Evolutionary conservation across 2,888 invertebrate species (phyloP).

Genomic region (Lysandra bellargus): DNA sequence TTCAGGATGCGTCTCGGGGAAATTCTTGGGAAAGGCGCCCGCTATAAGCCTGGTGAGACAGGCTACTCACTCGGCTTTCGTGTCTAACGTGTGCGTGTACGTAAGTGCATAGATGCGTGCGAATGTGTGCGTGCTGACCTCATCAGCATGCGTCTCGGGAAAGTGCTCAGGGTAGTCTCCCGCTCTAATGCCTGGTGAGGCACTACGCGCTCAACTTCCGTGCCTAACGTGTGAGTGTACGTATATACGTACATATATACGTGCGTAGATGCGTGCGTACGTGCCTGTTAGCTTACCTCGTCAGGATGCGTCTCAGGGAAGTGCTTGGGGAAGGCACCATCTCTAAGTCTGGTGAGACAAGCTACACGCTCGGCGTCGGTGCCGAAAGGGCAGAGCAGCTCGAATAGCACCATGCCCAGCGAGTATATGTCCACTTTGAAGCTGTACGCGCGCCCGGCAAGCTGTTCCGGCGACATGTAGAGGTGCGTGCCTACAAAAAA

Average conservation of each 20-base stretch:
- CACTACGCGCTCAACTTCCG: conserved; percentile 88
- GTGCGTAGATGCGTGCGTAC: too few relatives aligned
- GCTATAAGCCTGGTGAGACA: conserved; percentile 84
- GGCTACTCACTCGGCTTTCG: conserved; percentile 92
- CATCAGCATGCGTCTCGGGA: conserved; percentile 81
- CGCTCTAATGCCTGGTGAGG: conserved; percentile 82
- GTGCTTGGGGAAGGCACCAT: conserved; percentile 84
- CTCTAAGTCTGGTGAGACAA: conserved; percentile 83
- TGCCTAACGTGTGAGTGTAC: too few relatives aligned
- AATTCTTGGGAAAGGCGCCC: conserved; percentile 85
- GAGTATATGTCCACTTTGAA: conserved; percentile 98
- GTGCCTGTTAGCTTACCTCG: conserved; percentile 79
- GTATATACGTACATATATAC: too few relatives aligned
- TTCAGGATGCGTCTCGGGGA: conserved; percentile 82
- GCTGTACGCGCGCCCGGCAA: conserved; percentile 86
- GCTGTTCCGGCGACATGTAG: conserved; percentile 99
- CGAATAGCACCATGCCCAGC: conserved; percentile 95
- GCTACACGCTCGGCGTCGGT: conserved; percentile 94
- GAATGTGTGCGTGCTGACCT: conserved; percentile 73
- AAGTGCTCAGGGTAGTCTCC: conserved; percentile 87
- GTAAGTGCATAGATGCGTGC: too few relatives aligned
- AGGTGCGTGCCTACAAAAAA: conserved; percentile 88
- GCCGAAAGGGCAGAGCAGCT: conserved; percentile 92
- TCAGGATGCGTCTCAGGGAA: conserved; percentile 83
- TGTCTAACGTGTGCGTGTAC: conserved; percentile 82